Evolutionary conservation across 2,797 vertebrate genomes (phyloP).

Genomic region (Novumbra hubbsi): DNA sequence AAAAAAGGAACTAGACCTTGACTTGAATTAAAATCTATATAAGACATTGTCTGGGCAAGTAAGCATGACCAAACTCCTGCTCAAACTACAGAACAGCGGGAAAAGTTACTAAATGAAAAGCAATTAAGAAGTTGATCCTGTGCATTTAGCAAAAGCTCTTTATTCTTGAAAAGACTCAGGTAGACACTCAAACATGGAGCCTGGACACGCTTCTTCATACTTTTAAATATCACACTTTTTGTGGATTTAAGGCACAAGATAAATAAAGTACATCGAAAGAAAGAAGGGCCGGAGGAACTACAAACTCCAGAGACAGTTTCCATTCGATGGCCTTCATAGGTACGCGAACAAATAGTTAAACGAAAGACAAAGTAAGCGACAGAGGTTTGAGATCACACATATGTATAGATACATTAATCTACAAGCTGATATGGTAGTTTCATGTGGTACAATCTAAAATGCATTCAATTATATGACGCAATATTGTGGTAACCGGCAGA

Average conservation of each 20-base stretch:
- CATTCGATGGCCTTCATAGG: constrained; percentile 19
- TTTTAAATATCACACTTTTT: constrained; percentile 30
- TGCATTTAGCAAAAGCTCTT: constrained; percentile 57
- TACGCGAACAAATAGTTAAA: constrained; percentile 12
- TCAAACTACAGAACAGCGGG: not conserved
- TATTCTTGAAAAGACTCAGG: constrained; percentile 57
- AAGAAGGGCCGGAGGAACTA: constrained; percentile 15
- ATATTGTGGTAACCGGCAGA: not conserved
- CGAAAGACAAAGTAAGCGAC: constrained; percentile 9
- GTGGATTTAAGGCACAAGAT: constrained; percentile 67
- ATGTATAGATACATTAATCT: constrained; percentile 13
- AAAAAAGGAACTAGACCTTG: no score
- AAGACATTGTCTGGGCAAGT: no score
- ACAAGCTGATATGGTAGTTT: not conserved
- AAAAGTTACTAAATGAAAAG: not conserved
- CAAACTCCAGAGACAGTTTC: constrained; percentile 29
- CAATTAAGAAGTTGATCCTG: constrained; percentile 20
- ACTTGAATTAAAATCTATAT: no score
- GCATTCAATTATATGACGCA: not conserved
- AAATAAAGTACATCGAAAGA: constrained; percentile 52
- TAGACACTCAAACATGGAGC: constrained; percentile 45
- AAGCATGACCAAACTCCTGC: no score
- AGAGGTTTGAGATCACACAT: not conserved
- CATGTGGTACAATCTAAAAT: not conserved
- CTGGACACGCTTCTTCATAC: constrained; percentile 24